Evolutionary conservation across 2,888 invertebrate species (phyloP).

Genomic region (Ischnus inquisitorius): DNA sequence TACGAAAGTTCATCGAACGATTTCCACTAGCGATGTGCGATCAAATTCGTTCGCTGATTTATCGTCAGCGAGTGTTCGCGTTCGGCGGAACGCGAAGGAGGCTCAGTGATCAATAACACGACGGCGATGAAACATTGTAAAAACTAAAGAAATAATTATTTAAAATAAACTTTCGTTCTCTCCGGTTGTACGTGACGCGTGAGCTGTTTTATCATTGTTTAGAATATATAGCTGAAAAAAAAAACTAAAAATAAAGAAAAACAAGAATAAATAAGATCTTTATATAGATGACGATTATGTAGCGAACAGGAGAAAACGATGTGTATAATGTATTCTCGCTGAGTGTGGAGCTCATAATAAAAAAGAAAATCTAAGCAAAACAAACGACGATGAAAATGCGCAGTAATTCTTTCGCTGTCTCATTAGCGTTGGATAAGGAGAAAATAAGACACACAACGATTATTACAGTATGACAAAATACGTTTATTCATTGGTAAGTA

Average conservation of each 20-base stretch:
- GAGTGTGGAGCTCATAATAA: constrained; percentile 47
- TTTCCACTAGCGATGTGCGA: constrained; percentile 53
- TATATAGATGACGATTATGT: constrained; percentile 58
- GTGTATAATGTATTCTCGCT: constrained; percentile 62
- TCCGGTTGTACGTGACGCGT: constrained; percentile 45
- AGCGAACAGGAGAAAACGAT: constrained; percentile 57
- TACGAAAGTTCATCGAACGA: constrained; percentile 43
- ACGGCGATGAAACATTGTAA: constrained; percentile 48
- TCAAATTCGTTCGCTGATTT: constrained; percentile 30
- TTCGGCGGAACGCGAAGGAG: constrained; percentile 3
- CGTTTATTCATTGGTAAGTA: constrained; percentile 73
- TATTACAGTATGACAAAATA: constrained; percentile 71
- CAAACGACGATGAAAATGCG: background rate
- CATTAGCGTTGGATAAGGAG: constrained; percentile 19
- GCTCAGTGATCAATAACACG: constrained; percentile 8
- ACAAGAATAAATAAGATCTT: constrained; percentile 45
- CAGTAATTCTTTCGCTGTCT: too few species aligned
- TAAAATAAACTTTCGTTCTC: background rate
- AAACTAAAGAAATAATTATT: constrained; percentile 7
- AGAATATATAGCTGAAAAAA: constrained; percentile 46
- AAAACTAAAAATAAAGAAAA: constrained; percentile 5
- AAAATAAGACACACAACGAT: constrained; percentile 27
- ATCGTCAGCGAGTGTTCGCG: constrained; percentile 17
- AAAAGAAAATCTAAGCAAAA: constrained; percentile 12
- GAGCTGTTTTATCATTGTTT: constrained; percentile 62